Conservation (phyloP, 2,888 invertebrate genomes). For the Oscheius myriophilus region DNA sequence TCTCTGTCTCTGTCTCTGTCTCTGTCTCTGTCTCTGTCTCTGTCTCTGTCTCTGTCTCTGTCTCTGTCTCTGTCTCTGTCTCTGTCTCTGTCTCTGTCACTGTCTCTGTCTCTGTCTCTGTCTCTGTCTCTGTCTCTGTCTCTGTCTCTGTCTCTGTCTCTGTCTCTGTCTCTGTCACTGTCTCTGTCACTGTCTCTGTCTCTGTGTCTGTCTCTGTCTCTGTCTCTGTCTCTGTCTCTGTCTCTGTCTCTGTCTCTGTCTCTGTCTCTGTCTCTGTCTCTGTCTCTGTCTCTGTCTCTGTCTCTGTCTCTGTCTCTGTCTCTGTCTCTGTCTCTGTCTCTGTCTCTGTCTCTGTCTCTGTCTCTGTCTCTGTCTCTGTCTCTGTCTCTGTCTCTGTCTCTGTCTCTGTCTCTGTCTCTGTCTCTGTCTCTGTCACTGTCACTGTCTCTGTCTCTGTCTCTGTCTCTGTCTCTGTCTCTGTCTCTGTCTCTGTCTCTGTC, state of each 20-base stretch:
- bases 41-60: too few relatives aligned
- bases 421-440: conserved; percentile 1
- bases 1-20: too few relatives aligned
- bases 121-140: too few relatives aligned
- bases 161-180: too few relatives aligned
- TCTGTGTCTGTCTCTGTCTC: conserved; percentile 9
- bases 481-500: conserved; percentile 27
- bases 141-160: too few relatives aligned
- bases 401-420: conserved; percentile 22
- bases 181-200: conserved; percentile 14
- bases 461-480: conserved; percentile 5
- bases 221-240: conserved; percentile 9
- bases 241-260: conserved; percentile 2
- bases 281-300: not conserved
- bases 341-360: not conserved
- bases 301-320: not conserved
- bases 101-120: too few relatives aligned
- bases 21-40: too few relatives aligned
- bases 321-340: not conserved
- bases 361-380: conserved; percentile 1
- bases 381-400: conserved; percentile 10
- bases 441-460: not conserved
- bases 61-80: too few relatives aligned
- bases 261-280: not conserved
- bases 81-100: too few relatives aligned